Conservation (phyloP, 2,888 invertebrate species). For the Aricia artaxerxes region DNA sequence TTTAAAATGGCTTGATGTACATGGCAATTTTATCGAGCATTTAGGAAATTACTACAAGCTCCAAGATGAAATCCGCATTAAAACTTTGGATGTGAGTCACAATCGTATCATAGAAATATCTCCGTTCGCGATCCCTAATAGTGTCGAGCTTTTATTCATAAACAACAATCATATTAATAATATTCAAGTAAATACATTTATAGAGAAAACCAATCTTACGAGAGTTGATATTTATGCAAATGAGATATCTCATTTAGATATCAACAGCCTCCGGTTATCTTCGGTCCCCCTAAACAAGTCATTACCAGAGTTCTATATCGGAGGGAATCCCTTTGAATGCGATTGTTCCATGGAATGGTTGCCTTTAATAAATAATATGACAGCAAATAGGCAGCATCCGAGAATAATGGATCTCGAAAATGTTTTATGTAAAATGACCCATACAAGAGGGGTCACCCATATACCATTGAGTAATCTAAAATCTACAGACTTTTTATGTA, state of each 20-base stretch:
- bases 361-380: constrained; percentile 93
- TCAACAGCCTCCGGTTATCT: constrained; percentile 89
- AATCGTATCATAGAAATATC: constrained; percentile 91
- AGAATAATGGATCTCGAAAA: constrained; percentile 93
- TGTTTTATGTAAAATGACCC: constrained; percentile 92
- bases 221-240: constrained; percentile 95
- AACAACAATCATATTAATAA: constrained; percentile 93
- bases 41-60: constrained; percentile 93
- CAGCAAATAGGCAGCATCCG: constrained; percentile 90
- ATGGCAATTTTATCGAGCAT: constrained; percentile 92
- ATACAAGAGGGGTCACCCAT: constrained; percentile 89
- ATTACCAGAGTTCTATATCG: constrained; percentile 93
- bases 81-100: constrained; percentile 93
- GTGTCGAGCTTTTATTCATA: constrained; percentile 91
- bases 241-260: constrained; percentile 89
- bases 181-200: constrained; percentile 91
- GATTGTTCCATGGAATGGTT: constrained; percentile 98
- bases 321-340: constrained; percentile 96
- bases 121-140: constrained; percentile 91
- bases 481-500: constrained; percentile 92
- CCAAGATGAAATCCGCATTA: constrained; percentile 88
- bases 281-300: constrained; percentile 87
- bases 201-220: constrained; percentile 90
- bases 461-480: constrained; percentile 87
- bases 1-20: constrained; percentile 93